Base-by-base conservation (phyloP, 35 echinoderm and acorn worm genomes). In the Apostichopus parvimensis region DNA sequence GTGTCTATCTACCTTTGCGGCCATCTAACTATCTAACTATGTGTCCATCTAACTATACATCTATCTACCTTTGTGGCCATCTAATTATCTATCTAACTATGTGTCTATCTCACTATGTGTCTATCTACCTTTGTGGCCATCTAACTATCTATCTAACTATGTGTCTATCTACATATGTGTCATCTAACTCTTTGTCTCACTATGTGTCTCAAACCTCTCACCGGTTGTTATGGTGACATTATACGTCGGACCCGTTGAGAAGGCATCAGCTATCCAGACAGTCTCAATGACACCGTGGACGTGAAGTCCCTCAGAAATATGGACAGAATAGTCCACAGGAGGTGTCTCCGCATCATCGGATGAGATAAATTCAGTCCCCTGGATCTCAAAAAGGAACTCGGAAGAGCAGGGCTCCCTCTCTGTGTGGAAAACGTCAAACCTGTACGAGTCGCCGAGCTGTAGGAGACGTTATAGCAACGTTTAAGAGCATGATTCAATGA, bases 381-480 rank as follows among this genome's bases (percentile, higher is more conserved):
- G 90, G 4, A 94, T 54, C 80, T 98, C 90, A 55, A 98, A 80
- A 57, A 92, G 95, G 90, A 95, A 83, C 56, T 95, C 94, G 12
- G 96, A 98, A 9, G 87, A 78, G 77, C 95, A 97, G 15, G 91
- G 91, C 57, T 97, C 91, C 8, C 93, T 54, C 58, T 97, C 93
- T 9, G 91, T 92, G 71, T 92, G 90, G 53, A 94, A 97, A 55
- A 94, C 73, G n/a, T 94, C 93, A 85, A 97, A 94, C 14, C 77
- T 57, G 70, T 97, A 97, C 65, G 91, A 62, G 64, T 90, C 87
- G 5, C 95, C 93, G 6, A 90, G 65, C 94, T 95, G 61, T n/a
- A 5, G 21, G 14, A 68, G 64, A 68, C 15, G 0, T 1, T 68
- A 68, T 11, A 18, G 11, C 64, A 68, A 68, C 11, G 2, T 45